Evolutionary conservation across 2,113 vertebrate genomes (phyloP), one percentile per base, ranked within the genome.

Genomic region (Todiramphus chloris): DNA sequence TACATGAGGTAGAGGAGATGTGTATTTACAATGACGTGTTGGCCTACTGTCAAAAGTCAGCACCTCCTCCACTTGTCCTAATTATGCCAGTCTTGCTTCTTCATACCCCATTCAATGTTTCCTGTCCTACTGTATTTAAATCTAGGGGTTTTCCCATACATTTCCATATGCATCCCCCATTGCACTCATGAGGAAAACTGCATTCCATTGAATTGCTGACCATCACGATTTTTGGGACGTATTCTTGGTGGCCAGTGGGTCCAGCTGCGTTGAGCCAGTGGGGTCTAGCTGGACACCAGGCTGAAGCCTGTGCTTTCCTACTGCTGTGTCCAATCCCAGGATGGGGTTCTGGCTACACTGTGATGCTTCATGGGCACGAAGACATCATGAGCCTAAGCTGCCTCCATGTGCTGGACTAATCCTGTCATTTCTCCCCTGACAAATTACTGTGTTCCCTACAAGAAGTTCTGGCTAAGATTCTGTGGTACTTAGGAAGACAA

Each of bases 1-100:
- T 19, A 72, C 1, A 1, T 4, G 25, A 28, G 25, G 51, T 27
- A 11, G 7, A 6, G 18, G 16, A 24, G 10, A 50, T 14, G 3
- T 53, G 24, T 81, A 17, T 91, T 84, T 94, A 67, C 67, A 64
- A 2, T 28, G 62, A 60, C 43, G 12, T 51, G n/a, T 50, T 50
- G 24, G 72, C 25, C 37, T 35, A 6, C 7, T 78, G 30, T 43
- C 48, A 56, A 68, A 88, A 73, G 63, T 7, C 63, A 69, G 28
- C 43, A 25, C 35, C 31, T 81, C 55, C 35, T 64, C n/a, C 31
- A 25, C 56, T 94, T 89, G 66, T 83, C 55, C 46, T 62, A 10
- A 31, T 76, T 37, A 30, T 46, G 43, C 27, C 31, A 48, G 27
- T 62, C 50, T 59, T 76, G 17, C 44, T n/a, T 89, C 59, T 86